Percentiles rank a stretch among this genome's conserved stretches.
These are phyloP conservation scores for Agrochola circellaris DNA, from an alignment of 2,888 invertebrate species.

Conservation along the genomic window DNA sequence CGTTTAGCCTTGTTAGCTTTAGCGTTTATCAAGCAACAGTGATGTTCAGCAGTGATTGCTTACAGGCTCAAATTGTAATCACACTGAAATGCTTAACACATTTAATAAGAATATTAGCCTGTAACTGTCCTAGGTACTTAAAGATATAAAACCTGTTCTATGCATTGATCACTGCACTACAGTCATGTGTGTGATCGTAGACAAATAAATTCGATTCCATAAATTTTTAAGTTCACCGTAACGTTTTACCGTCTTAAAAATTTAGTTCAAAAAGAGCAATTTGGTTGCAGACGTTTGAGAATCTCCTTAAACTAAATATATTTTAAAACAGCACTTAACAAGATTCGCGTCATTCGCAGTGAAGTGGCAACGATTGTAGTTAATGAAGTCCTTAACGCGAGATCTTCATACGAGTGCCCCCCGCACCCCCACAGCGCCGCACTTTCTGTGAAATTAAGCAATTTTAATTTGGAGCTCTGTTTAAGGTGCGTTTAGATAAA, in stretches of 20 bases:
- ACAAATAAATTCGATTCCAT: neutral
- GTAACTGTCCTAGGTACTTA: neutral
- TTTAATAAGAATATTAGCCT: neutral
- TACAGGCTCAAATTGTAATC: neutral
- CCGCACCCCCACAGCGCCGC: slow-evolving; percentile 36
- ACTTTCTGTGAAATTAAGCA: slow-evolving; percentile 73
- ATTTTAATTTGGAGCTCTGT: slow-evolving; percentile 75
- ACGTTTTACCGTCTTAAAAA: neutral
- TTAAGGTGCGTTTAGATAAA: slow-evolving; percentile 41
- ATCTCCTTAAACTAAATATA: slow-evolving; percentile 48
- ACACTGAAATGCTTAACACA: neutral
- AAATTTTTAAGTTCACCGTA: neutral
- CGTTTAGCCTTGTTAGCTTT: neutral
- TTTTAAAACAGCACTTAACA: slow-evolving; percentile 58
- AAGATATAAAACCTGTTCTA: no score
- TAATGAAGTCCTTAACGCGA: slow-evolving; percentile 65
- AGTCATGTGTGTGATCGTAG: neutral
- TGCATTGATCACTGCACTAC: neutral
- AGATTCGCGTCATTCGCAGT: slow-evolving; percentile 56
- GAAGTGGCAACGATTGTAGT: slow-evolving; percentile 66
- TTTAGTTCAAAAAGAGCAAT: slow-evolving; percentile 14
- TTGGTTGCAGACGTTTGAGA: slow-evolving; percentile 34
- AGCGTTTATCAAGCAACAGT: neutral
- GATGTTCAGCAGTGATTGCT: neutral
- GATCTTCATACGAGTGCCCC: slow-evolving; percentile 58